phyloP scores from a whole-genome alignment of 2,888 invertebrate genomes.

The Conomelus anceps region DNA sequence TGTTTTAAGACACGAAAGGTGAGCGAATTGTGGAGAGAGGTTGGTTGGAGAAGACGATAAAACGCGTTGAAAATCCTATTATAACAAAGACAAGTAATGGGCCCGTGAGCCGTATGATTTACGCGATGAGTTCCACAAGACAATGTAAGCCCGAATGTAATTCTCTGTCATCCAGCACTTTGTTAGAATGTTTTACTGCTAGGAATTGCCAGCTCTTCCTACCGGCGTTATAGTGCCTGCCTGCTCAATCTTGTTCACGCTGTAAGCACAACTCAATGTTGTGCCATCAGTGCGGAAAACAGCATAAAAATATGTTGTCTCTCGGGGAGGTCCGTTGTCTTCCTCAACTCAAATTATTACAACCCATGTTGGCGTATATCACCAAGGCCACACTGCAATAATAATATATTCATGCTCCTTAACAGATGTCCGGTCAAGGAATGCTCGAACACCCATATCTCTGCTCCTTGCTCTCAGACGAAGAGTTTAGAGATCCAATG shows the following conservation, averaged over 20 bases:
- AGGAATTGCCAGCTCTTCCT: not conserved
- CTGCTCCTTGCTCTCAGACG: too few relatives aligned
- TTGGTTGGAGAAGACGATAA: not conserved
- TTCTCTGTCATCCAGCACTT: conserved; percentile 6
- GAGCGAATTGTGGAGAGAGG: not conserved
- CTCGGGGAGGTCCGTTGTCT: not conserved
- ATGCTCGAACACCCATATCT: not conserved
- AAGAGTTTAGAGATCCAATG: too few relatives aligned
- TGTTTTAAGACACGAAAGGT: not conserved
- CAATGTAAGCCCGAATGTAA: conserved; percentile 15
- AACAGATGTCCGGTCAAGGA: not conserved
- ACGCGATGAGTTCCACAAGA: conserved; percentile 7
- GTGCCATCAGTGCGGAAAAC: not conserved
- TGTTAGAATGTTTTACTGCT: conserved; percentile 18
- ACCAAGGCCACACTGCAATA: not conserved
- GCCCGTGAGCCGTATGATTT: conserved; percentile 3
- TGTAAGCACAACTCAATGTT: not conserved
- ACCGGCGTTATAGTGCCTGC: not conserved
- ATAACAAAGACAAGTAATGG: conserved; percentile 9
- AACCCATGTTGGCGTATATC: not conserved
- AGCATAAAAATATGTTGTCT: not conserved
- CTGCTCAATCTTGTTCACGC: not conserved
- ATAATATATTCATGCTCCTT: not conserved
- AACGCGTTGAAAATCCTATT: conserved; percentile 19
- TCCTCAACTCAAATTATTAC: not conserved